A percentile compares a stretch with the other conserved stretches of the same genome.
Conservation (phyloP, 2,797 vertebrate species). For the Cryptoprocta ferox region DNA sequence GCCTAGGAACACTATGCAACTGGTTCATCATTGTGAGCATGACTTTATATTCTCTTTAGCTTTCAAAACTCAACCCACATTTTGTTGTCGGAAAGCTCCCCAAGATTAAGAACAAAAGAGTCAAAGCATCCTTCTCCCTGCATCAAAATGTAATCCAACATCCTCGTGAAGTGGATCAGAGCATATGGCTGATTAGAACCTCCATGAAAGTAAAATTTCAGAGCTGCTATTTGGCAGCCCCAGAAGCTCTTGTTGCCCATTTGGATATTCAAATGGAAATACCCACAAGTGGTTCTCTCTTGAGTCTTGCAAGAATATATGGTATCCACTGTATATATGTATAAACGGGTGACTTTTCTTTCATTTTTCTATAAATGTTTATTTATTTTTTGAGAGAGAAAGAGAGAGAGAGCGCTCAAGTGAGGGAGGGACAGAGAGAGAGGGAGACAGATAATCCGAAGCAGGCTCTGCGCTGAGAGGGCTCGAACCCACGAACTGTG, state of each 20-base stretch:
- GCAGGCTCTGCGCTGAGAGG: too few species aligned
- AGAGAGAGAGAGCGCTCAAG: too few species aligned
- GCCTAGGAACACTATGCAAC: neutral
- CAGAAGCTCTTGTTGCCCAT: neutral
- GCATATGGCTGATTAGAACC: neutral
- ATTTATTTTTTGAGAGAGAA: too few species aligned
- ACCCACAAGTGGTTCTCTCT: neutral
- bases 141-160: neutral
- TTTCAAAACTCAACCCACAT: neutral
- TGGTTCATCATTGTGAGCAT: neutral
- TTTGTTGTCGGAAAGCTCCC: neutral
- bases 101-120: constrained; percentile 14
- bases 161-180: neutral
- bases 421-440: too few species aligned
- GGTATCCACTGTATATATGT: neutral
- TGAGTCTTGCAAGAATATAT: neutral
- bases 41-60: neutral
- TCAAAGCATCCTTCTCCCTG: neutral
- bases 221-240: neutral
- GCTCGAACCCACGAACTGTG: too few species aligned
- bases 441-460: too few species aligned
- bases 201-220: neutral
- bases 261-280: neutral
- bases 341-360: neutral
- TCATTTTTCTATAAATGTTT: neutral